Evolutionary conservation across 2,888 invertebrate genomes (phyloP).

Genomic region (Microdon myrmicae): DNA sequence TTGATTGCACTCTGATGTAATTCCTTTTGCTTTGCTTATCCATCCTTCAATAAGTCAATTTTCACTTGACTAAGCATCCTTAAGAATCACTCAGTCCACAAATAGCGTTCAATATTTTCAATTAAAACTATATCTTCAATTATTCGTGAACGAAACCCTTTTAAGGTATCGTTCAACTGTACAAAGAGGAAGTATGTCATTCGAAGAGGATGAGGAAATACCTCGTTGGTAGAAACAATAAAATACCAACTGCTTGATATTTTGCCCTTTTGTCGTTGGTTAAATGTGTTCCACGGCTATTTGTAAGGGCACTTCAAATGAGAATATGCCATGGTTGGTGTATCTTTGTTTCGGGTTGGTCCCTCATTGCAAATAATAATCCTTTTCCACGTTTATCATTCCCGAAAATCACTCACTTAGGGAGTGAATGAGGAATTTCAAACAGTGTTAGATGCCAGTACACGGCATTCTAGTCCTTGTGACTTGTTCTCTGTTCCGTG

Average conservation of each 20-base stretch:
- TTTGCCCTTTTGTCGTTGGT: slow-evolving; percentile 43
- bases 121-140: slow-evolving; percentile 41
- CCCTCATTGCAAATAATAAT: slow-evolving; percentile 37
- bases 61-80: slow-evolving; percentile 37
- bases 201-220: too few species aligned
- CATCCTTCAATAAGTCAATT: slow-evolving; percentile 42
- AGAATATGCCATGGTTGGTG: slow-evolving; percentile 13
- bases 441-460: too few species aligned
- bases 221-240: slow-evolving; percentile 28
- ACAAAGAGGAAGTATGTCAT: too few species aligned
- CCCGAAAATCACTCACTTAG: slow-evolving; percentile 29
- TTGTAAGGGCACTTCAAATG: slow-evolving; percentile 7
- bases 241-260: slow-evolving; percentile 24
- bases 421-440: slow-evolving; percentile 13
- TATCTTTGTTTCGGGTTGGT: slow-evolving; percentile 21
- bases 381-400: slow-evolving; percentile 40
- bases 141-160: too few species aligned
- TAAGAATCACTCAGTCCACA: slow-evolving; percentile 9
- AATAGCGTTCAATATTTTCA: slow-evolving; percentile 41
- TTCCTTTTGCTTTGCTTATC: too few species aligned
- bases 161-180: too few species aligned
- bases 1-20: too few species aligned
- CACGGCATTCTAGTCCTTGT: too few species aligned
- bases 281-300: slow-evolving; percentile 31
- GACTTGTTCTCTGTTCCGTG: too few species aligned